phyloP scores from a whole-genome alignment of 2,888 invertebrate species.

The Plebejus melissa region DNA sequence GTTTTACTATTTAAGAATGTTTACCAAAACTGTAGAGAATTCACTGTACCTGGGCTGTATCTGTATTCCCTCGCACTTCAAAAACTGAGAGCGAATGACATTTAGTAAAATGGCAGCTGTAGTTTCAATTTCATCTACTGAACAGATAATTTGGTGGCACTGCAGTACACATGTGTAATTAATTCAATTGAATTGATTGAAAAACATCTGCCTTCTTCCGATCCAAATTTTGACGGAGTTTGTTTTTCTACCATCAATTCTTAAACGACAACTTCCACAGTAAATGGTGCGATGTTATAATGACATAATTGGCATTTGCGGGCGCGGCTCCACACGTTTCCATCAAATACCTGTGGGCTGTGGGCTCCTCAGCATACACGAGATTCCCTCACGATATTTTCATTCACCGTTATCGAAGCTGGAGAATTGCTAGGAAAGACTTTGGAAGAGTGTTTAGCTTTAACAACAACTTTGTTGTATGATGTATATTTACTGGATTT shows the following conservation, averaged over 20 bases:
- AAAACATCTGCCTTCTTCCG: not conserved
- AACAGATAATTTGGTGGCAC: too few relatives aligned
- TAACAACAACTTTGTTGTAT: not conserved
- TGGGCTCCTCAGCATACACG: constrained; percentile 10
- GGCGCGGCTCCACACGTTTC: constrained; percentile 9
- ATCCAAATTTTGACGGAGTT: not conserved
- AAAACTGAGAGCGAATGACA: too few relatives aligned
- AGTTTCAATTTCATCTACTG: too few relatives aligned
- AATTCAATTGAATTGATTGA: too few relatives aligned
- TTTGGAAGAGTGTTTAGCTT: not conserved
- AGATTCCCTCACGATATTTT: constrained; percentile 24
- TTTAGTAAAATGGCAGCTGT: too few relatives aligned
- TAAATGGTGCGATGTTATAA: constrained; percentile 2
- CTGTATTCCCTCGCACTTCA: too few relatives aligned
- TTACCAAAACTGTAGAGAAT: too few relatives aligned
- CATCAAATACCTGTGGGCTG: constrained; percentile 8
- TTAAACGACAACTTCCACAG: not conserved
- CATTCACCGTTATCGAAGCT: constrained; percentile 22
- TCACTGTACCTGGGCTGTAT: too few relatives aligned
- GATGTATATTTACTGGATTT: not conserved
- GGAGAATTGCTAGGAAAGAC: not conserved
- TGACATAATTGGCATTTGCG: constrained; percentile 21
- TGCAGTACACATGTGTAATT: too few relatives aligned
- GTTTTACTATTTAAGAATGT: too few relatives aligned
- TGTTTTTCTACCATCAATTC: not conserved